Conservation (phyloP, 2,113 vertebrate genomes). For the Polypterus senegalus region DNA sequence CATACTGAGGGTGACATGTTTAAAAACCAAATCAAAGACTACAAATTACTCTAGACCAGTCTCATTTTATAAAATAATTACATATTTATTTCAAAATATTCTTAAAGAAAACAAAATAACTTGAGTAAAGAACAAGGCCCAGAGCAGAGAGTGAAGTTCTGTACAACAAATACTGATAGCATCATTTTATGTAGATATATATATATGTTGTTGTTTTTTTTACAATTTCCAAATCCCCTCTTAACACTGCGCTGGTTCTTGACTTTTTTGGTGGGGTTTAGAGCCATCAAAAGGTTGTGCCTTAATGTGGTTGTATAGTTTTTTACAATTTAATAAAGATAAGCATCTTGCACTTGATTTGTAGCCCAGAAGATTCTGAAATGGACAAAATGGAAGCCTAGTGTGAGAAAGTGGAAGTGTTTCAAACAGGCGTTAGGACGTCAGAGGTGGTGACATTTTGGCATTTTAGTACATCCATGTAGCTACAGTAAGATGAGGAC, state of each 20-base stretch:
- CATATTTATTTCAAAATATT: constrained; percentile 70
- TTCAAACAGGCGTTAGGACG: background rate
- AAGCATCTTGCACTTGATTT: background rate
- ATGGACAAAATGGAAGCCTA: background rate
- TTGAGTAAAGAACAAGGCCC: constrained; percentile 61
- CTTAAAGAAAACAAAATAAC: constrained; percentile 34
- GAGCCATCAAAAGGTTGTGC: background rate
- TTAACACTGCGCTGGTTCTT: constrained; percentile 33
- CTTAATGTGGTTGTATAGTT: constrained; percentile 7
- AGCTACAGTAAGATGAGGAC: background rate
- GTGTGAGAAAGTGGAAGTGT: background rate
- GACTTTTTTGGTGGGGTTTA: constrained; percentile 22
- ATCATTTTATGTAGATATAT: constrained; percentile 34
- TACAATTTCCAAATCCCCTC: constrained; percentile 20
- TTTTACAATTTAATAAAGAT: background rate
- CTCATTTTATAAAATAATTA: constrained; percentile 50
- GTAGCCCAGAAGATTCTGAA: background rate
- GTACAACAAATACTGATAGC: constrained; percentile 51
- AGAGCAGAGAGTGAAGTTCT: constrained; percentile 48
- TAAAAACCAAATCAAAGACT: too few relatives aligned
- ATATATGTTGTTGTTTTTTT: constrained; percentile 17
- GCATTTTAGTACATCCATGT: background rate
- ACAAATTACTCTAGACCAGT: too few relatives aligned
- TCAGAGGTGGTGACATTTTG: background rate
- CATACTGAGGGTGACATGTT: too few relatives aligned